phyloP scores from a whole-genome alignment of 2,797 vertebrate species.

The Dicrostonyx torquatus region DNA sequence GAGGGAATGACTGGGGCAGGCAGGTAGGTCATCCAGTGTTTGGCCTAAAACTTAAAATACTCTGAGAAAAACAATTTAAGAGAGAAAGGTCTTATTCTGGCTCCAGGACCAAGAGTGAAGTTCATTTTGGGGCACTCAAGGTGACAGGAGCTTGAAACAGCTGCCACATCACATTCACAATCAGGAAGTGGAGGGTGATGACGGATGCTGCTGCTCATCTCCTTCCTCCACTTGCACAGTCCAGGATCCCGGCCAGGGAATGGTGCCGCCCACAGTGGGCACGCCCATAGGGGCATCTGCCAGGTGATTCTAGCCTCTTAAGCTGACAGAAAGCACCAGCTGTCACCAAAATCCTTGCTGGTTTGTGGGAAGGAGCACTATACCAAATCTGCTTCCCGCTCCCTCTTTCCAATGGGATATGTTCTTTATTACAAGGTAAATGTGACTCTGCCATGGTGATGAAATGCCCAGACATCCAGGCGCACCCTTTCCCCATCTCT shows the following conservation, averaged over 20 bases:
- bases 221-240: background rate
- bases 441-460: accelerated
- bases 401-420: background rate
- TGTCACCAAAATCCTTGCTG: background rate
- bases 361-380: background rate
- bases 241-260: background rate
- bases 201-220: background rate
- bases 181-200: background rate
- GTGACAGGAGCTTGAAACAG: background rate
- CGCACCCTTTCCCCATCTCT: accelerated
- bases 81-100: background rate
- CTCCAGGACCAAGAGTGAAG: background rate
- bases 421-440: background rate
- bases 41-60: background rate
- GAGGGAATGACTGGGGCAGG: background rate
- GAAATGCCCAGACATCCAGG: accelerated
- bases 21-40: background rate
- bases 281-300: background rate
- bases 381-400: accelerated
- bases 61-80: background rate
- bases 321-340: background rate
- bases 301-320: background rate
- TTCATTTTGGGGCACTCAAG: background rate
- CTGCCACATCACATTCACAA: background rate
- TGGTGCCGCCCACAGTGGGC: background rate